Evolutionary conservation across 1,140 invertebrate species (phyloP).

Genomic region (Lineus longissimus): DNA sequence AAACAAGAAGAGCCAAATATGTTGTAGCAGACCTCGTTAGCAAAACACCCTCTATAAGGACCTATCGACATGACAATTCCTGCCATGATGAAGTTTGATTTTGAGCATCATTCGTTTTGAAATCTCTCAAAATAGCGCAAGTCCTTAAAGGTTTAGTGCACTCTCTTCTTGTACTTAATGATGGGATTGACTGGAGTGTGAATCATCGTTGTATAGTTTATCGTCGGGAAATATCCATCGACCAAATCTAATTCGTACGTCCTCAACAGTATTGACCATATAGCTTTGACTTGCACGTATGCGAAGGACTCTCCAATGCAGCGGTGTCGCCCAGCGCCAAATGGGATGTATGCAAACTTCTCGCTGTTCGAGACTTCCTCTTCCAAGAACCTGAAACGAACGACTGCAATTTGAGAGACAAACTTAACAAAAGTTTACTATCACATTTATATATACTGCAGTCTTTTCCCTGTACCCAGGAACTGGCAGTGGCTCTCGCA

Average conservation of each 20-base stretch:
- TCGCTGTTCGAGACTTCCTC: slow-evolving; percentile 30
- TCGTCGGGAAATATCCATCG: slow-evolving; percentile 34
- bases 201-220: slow-evolving; percentile 41
- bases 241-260: slow-evolving; percentile 35
- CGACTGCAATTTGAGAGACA: no score
- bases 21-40: no score
- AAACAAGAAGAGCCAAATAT: no score
- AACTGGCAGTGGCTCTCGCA: no score
- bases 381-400: slow-evolving; percentile 30
- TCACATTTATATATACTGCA: no score
- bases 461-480: no score
- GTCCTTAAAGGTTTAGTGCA: not conserved
- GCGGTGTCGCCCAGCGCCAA: slow-evolving; percentile 43
- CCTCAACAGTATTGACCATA: slow-evolving; percentile 33
- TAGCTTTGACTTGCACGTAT: slow-evolving; percentile 46
- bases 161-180: slow-evolving; percentile 29
- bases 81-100: no score
- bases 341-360: slow-evolving; percentile 45
- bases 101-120: no score
- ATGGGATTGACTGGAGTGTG: slow-evolving; percentile 39
- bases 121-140: no score
- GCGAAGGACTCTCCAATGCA: slow-evolving; percentile 48
- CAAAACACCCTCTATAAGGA: no score
- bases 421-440: no score
- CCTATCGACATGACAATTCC: no score